Evolutionary conservation across 2,888 invertebrate genomes (phyloP), one percentile per base, ranked within the genome.

Genomic region (Cheilosia grossa): DNA sequence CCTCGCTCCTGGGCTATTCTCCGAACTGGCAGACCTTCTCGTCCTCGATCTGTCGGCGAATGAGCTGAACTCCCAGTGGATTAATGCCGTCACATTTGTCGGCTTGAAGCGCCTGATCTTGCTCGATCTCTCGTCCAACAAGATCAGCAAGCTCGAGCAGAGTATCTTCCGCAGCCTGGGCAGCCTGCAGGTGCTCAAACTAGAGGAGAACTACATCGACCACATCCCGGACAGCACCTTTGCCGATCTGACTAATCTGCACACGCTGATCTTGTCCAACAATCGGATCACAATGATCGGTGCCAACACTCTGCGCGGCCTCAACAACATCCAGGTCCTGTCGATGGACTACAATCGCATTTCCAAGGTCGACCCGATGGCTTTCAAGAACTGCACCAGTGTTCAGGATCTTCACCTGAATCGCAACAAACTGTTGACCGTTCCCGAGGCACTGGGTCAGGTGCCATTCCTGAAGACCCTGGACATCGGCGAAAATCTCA

Each of bases 401-500:
- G 93, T 98, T 89, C 96, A 97, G 92, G 98, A 98, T 92, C 93
- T 98, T 88, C 97, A 97, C 93, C 93, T 98, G 89, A 97, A 97
- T 92, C 96, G 96, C 88, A 98, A 98, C 93, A 94, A 95, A 89
- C 93, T 98, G 89, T 95, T 95, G 90, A 93, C 94, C 88, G 95
- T 97, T 89, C 98, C 98, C 44, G 93, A 95, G 88, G 97, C 97
- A 21, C 92, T 98, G 79, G 94, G 95, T 90, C 95, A 97, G 92
- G 96, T 98, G 94, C 95, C 96, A 87, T 93, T 97, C 89, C 93
- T 98, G 88, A 95, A 96, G 91, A 97, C 97, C 67, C 94, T 99
- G 83, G 97, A 98, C 93, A 94, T 99, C 88, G 98, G 97, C 83
- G 97, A 98, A 92, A 99, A 99, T 93, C 94, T 94, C 90, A 96